Evolutionary conservation across 1,140 invertebrate species (phyloP).

Genomic region (Anthonomus grandis): DNA sequence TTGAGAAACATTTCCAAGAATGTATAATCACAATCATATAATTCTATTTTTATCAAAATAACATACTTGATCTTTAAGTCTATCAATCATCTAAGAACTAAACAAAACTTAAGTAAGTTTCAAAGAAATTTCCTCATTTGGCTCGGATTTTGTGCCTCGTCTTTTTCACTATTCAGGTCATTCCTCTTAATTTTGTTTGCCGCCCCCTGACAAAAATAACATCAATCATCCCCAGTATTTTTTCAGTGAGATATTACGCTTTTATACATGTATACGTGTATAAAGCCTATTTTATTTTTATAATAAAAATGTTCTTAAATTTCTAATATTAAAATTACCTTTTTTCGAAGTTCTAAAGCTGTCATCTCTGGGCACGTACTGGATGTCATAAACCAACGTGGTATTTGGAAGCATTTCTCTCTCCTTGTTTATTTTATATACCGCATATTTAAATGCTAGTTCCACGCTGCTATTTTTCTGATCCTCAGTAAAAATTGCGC

Average conservation of each 20-base stretch:
- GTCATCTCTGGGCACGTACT: constrained; percentile 83
- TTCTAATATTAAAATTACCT: constrained; percentile 60
- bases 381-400: constrained; percentile 85
- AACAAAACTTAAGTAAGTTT: no score
- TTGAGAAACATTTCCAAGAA: no score
- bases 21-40: no score
- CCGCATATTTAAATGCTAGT: constrained; percentile 89
- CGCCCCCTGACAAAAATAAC: background rate
- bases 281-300: background rate
- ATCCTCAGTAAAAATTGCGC: constrained; percentile 88
- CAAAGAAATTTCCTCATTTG: background rate
- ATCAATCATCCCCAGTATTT: constrained; percentile 11
- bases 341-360: constrained; percentile 89
- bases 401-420: constrained; percentile 76
- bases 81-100: no score
- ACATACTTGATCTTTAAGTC: no score
- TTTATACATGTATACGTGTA: background rate
- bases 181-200: constrained; percentile 12
- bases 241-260: background rate
- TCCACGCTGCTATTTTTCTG: constrained; percentile 80
- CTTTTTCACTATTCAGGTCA: constrained; percentile 1
- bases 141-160: background rate
- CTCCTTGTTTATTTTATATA: constrained; percentile 88
- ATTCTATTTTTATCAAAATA: no score
- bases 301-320: background rate